Evolutionary conservation across 1,140 invertebrate genomes (phyloP).

Genomic region (Saccostrea cuccullata): DNA sequence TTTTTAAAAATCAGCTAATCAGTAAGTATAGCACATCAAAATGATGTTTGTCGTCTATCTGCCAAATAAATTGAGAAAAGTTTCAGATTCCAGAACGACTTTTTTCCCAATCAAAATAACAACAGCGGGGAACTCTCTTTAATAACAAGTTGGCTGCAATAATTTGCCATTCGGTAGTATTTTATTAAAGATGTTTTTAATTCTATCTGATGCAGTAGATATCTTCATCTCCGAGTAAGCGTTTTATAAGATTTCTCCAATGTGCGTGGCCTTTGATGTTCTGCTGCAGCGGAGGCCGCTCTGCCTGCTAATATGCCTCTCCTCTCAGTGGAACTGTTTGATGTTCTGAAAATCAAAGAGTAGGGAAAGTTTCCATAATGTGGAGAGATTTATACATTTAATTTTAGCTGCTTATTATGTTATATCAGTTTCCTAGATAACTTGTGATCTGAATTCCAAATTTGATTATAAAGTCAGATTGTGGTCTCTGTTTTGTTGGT

Average conservation of each 20-base stretch:
- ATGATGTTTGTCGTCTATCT: neutral
- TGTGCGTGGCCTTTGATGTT: neutral
- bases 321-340: neutral
- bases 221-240: slow-evolving; percentile 8
- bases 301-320: neutral
- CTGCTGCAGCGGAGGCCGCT: neutral
- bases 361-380: slow-evolving; percentile 15
- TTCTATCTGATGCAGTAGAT: slow-evolving; percentile 19
- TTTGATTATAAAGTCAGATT: slow-evolving; percentile 32
- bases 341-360: slow-evolving; percentile 19
- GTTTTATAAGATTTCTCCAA: slow-evolving; percentile 27
- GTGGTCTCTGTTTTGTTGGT: neutral
- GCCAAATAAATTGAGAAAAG: neutral
- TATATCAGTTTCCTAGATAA: slow-evolving; percentile 31
- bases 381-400: slow-evolving; percentile 26
- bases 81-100: neutral
- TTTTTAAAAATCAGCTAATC: neutral
- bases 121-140: neutral
- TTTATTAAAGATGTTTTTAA: slow-evolving; percentile 31
- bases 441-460: slow-evolving; percentile 35
- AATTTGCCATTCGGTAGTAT: slow-evolving; percentile 26
- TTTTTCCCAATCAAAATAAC: neutral
- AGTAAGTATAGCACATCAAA: neutral
- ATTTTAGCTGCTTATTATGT: slow-evolving; percentile 25
- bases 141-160: neutral